These are phyloP conservation scores for Adineta ricciae DNA, from an alignment of 2,888 invertebrate species.

Conservation along the genomic window DNA sequence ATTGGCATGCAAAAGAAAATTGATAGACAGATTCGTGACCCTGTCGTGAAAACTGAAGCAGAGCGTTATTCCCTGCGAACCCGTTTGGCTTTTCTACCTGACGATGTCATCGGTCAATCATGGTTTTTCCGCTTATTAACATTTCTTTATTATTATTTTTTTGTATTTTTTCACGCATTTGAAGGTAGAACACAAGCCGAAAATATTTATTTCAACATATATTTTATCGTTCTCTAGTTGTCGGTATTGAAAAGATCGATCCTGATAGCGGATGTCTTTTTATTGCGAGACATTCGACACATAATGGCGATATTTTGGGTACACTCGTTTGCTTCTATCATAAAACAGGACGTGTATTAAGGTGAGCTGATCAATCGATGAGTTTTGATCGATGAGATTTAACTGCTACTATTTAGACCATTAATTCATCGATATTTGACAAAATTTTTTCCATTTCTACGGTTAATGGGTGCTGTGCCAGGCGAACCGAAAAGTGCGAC, in stretches of 20 bases:
- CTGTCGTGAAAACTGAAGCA: background rate
- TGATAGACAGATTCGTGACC: background rate
- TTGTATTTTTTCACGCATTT: background rate
- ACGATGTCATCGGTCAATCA: background rate
- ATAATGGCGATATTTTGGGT: background rate
- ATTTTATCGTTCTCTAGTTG: background rate
- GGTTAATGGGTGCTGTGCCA: background rate
- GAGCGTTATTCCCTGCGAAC: background rate
- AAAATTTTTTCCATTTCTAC: background rate
- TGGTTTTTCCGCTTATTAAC: slow-evolving; percentile 10
- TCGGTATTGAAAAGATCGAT: background rate
- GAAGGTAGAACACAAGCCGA: background rate
- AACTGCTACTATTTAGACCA: background rate
- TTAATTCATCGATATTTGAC: background rate
- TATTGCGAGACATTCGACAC: background rate
- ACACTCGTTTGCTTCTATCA: background rate
- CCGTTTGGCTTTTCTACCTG: background rate
- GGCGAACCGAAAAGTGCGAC: background rate
- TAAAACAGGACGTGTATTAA: background rate
- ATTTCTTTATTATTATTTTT: background rate
- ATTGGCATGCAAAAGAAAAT: background rate
- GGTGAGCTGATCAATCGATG: background rate
- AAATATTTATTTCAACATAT: background rate
- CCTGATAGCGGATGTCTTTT: background rate
- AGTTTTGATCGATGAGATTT: background rate